Percentiles rank a stretch among this genome's conserved stretches.
These are phyloP conservation scores for Baryphthengus martii DNA, from an alignment of 2,113 vertebrate species.

Conservation along the genomic window DNA sequence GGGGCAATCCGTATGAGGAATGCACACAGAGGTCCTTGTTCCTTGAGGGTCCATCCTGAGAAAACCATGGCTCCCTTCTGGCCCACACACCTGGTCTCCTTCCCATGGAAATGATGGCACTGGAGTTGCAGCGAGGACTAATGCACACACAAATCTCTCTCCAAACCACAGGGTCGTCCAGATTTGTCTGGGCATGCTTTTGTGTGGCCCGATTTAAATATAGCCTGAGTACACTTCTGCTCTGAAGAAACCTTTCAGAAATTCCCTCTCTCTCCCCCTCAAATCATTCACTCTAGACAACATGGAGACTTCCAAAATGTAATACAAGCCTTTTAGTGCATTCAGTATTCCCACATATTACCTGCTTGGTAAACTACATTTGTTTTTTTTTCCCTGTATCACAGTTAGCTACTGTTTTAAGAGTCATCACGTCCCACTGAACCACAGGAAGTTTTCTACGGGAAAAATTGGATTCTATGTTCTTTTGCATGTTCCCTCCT, in stretches of 20 bases:
- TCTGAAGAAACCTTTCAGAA: neutral
- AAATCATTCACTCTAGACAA: neutral
- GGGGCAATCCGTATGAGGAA: neutral
- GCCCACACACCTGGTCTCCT: neutral
- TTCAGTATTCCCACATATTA: neutral
- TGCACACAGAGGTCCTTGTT: neutral
- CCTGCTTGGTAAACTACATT: neutral
- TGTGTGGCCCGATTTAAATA: neutral
- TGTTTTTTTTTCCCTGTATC: neutral
- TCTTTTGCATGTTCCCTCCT: neutral
- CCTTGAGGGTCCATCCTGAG: neutral
- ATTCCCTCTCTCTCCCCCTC: neutral
- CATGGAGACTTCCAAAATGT: neutral
- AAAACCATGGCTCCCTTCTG: neutral
- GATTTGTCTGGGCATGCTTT: neutral
- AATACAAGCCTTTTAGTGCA: neutral
- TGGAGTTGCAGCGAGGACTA: neutral
- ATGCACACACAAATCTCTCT: neutral
- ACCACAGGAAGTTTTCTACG: neutral
- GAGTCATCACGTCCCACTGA: neutral
- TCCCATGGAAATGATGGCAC: neutral
- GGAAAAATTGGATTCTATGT: neutral
- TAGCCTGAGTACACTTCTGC: neutral
- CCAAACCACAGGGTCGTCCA: neutral
- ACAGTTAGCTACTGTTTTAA: neutral